Conservation (phyloP, 2,888 invertebrate species). For the Diarsia dahlii region DNA sequence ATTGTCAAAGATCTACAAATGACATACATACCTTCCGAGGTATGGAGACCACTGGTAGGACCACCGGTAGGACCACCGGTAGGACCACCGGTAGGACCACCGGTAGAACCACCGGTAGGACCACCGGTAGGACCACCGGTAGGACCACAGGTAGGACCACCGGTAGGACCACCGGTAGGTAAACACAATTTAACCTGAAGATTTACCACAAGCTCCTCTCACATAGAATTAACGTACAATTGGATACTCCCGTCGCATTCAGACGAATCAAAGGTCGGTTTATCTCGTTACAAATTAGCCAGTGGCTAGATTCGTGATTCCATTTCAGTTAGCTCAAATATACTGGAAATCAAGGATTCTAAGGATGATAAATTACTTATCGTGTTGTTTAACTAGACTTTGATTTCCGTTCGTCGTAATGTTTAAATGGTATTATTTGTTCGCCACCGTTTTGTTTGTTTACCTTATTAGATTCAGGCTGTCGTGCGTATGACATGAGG, state of each 20-base stretch:
- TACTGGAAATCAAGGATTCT: slow-evolving; percentile 16
- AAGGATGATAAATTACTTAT: slow-evolving; percentile 15
- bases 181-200: no score
- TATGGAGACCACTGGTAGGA: no score
- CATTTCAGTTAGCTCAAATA: slow-evolving; percentile 30
- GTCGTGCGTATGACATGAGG: not conserved
- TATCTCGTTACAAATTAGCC: slow-evolving; percentile 48
- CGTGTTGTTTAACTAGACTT: slow-evolving; percentile 10
- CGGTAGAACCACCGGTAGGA: no score
- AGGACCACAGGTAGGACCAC: no score
- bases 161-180: no score
- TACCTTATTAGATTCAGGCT: not conserved
- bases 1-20: not conserved
- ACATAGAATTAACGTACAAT: slow-evolving; percentile 38
- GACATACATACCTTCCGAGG: not conserved
- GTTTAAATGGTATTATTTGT: not conserved
- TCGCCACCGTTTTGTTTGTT: not conserved
- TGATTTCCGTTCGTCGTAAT: slow-evolving; percentile 1
- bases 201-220: no score
- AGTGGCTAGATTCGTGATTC: slow-evolving; percentile 32
- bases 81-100: no score
- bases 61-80: no score
- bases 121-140: no score
- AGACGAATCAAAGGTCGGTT: slow-evolving; percentile 30
- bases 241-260: slow-evolving; percentile 40